Percentiles rank a stretch among this genome's conserved stretches.
These are phyloP conservation scores for Drosophila dives DNA, from an alignment of 2,888 invertebrate species.

Conservation along the genomic window DNA sequence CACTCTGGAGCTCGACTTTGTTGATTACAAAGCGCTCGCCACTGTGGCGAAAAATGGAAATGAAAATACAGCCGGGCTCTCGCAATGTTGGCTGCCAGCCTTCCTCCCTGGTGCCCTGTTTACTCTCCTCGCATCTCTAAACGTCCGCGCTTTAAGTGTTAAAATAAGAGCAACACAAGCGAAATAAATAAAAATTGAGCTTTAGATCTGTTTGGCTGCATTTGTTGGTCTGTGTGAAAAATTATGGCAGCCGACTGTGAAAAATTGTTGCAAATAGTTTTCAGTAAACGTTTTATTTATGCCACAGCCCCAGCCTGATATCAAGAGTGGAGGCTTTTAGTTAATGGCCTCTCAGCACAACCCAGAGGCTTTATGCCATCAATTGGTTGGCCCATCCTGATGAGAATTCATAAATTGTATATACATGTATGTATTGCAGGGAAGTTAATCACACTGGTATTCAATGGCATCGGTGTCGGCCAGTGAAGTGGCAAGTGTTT, in stretches of 20 bases:
- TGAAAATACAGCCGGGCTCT: conserved; percentile 69
- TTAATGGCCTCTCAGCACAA: conserved; percentile 66
- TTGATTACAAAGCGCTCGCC: conserved; percentile 75
- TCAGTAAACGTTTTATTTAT: conserved; percentile 72
- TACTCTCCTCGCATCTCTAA: conserved; percentile 38
- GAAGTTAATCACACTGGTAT: conserved; percentile 21
- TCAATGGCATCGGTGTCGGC: conserved; percentile 69
- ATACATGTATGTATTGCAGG: not conserved
- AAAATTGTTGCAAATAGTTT: conserved; percentile 82
- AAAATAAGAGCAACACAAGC: conserved; percentile 70
- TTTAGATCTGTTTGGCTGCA: conserved; percentile 49
- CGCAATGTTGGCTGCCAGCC: not conserved
- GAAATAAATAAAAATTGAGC: conserved; percentile 26
- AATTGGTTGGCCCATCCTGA: conserved; percentile 19
- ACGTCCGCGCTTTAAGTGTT: conserved; percentile 76
- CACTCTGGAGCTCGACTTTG: conserved; percentile 47
- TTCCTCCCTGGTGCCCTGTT: not conserved
- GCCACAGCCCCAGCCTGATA: conserved; percentile 29
- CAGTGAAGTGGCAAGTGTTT: conserved; percentile 59
- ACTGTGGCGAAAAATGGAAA: conserved; percentile 74
- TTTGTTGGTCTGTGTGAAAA: conserved; percentile 70
- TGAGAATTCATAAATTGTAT: not conserved
- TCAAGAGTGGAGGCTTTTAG: conserved; percentile 65
- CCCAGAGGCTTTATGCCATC: conserved; percentile 27
- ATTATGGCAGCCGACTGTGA: conserved; percentile 81